Evolutionary conservation across 2,797 vertebrate species (phyloP), one percentile per base, ranked within the genome.

Genomic region (Propithecus perrieri): DNA sequence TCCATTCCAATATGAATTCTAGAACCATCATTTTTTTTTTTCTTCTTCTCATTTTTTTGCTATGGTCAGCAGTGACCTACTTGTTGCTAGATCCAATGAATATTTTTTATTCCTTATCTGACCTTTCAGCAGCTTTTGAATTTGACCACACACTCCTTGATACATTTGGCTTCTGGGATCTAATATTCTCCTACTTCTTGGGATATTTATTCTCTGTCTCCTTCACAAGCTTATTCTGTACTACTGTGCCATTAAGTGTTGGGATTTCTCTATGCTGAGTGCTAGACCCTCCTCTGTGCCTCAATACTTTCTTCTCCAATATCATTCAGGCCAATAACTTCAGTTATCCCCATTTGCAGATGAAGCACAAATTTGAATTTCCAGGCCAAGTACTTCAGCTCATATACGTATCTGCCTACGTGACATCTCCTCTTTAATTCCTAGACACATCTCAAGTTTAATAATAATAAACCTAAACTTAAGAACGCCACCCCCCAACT

Each of bases 111-210:
- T 71, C 41, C 84, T 96, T 93, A 93, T 87, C 65, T 1, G 7
- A 57, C 22, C 81, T 96, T 87, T 92, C 85, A 95, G 72, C 55
- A 71, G n/a, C 76, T 87, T 94, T 83, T 85, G 33, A 76, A 85
- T 53, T 85, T 90, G 78, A 81, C 43, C 65, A 81, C n/a, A 30
- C 0, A 61, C 6, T 76, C 41, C 69, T 69, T 75, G 35, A 89
- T 33, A 33, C 30, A 30, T 67, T 75, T 88, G 17, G 38, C 50
- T 80, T 85, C 69, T 48, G 79, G 10, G 33, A 91, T 11, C 63
- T 81, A 65, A 81, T 65, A 41, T 10, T 72, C 33, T 63, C 26
- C 48, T 38, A 4, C 24, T 35, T 41, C 48, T 63, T 18, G 8
- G 20, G 65, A 67, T 95, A n/a, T 20, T 63, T 46, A 18, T 65